Evolutionary conservation across 1,140 invertebrate species (phyloP).

Genomic region (Saxidomus purpurata): DNA sequence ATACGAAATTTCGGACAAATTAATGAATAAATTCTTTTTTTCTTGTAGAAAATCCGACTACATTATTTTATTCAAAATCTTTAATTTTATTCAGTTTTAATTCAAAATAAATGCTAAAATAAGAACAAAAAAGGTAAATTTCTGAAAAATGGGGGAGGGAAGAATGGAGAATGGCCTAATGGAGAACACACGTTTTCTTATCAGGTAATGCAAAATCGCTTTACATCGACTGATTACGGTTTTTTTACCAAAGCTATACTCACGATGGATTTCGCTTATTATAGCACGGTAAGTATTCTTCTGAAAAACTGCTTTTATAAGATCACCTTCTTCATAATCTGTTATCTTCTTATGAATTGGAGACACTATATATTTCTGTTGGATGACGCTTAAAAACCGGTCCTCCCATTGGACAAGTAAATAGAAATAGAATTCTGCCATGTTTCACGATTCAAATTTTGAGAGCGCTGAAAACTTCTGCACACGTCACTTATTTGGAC

Average conservation of each 20-base stretch:
- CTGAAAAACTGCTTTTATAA: constrained; percentile 24
- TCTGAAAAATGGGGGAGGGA: no score
- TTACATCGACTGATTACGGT: no score
- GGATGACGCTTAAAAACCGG: constrained; percentile 4
- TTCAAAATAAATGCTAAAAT: no score
- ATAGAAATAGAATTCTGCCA: constrained; percentile 40
- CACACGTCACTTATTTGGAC: not conserved
- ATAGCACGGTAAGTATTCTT: constrained; percentile 32
- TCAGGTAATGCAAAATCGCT: no score
- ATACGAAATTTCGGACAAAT: no score
- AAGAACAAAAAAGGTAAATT: no score
- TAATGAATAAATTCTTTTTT: no score
- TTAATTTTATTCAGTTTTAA: no score
- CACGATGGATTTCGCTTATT: constrained; percentile 19
- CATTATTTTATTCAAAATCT: no score
- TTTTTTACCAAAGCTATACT: not conserved
- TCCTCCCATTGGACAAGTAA: constrained; percentile 38
- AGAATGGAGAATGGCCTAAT: no score
- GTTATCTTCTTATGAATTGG: not conserved
- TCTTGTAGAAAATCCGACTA: no score
- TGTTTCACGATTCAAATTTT: not conserved
- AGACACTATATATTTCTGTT: not conserved
- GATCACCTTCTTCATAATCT: constrained; percentile 14
- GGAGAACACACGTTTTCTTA: no score
- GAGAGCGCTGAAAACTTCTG: not conserved